Evolutionary conservation across 1,140 invertebrate genomes (phyloP).

Genomic region (Eupristina koningsbergeri): DNA sequence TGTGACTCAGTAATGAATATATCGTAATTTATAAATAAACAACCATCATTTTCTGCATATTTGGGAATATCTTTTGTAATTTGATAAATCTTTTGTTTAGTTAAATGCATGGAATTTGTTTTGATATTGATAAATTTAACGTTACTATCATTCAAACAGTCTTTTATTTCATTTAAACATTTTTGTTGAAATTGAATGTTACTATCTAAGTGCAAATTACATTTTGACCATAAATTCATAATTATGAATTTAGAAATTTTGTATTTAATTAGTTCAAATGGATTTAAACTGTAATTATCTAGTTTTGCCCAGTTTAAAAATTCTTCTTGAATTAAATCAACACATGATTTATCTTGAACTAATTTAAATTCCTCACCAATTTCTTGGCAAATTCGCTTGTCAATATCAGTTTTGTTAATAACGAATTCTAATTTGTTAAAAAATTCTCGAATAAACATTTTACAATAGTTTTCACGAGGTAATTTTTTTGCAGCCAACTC

Average conservation of each 20-base stretch:
- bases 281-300: neutral
- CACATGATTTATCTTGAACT: neutral
- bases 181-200: neutral
- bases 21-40: neutral
- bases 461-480: neutral
- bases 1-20: neutral
- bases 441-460: neutral
- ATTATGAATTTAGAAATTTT: neutral
- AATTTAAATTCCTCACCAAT: neutral
- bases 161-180: neutral
- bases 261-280: neutral
- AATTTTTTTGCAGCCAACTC: neutral
- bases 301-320: neutral
- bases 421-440: conserved; percentile 1
- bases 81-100: neutral
- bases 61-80: neutral
- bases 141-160: neutral
- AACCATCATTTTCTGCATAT: neutral
- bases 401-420: neutral
- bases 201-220: neutral
- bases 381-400: neutral
- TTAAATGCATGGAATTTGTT: neutral
- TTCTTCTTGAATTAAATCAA: neutral
- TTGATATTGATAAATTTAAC: neutral
- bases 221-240: neutral